A percentile compares a stretch with the other conserved stretches of the same genome.
These are phyloP conservation scores for Spilarctia lutea DNA, from an alignment of 2,888 invertebrate genomes.

Conservation along the genomic window DNA sequence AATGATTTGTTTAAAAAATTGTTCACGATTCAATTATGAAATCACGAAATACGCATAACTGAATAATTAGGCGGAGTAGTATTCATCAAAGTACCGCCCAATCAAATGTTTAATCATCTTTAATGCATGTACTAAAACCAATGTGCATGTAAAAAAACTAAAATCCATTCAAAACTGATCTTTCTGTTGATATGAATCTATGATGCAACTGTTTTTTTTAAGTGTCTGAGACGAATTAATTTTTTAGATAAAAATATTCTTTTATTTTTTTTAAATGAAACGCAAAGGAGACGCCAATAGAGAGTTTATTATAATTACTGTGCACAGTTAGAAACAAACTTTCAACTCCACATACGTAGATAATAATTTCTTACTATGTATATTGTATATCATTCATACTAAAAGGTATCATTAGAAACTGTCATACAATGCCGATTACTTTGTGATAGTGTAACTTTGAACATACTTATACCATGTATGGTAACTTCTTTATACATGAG, in stretches of 20 bases:
- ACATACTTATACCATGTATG: slow-evolving; percentile 18
- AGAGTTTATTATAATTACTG: slow-evolving; percentile 7
- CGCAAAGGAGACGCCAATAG: not conserved
- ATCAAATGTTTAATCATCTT: not conserved
- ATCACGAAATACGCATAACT: not conserved
- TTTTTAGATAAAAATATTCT: not conserved
- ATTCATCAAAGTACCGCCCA: not conserved
- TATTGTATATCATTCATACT: too few relatives aligned
- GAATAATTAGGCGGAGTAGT: not conserved
- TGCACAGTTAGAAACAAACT: slow-evolving; percentile 22
- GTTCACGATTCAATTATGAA: not conserved
- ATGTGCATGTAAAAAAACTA: not conserved
- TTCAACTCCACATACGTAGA: slow-evolving; percentile 22
- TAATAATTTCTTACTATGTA: not conserved
- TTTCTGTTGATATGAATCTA: not conserved
- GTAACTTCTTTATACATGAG: slow-evolving; percentile 49
- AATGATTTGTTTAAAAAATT: not conserved
- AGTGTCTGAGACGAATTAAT: not conserved
- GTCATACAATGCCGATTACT: slow-evolving; percentile 49
- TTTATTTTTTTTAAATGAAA: not conserved
- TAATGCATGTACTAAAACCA: not conserved
- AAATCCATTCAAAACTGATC: not conserved
- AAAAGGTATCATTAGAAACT: slow-evolving; percentile 28
- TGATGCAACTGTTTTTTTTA: not conserved
- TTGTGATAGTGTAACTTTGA: slow-evolving; percentile 35